Evolutionary conservation across 1,140 invertebrate species (phyloP).

Genomic region (Drosophila sulfurigaster): DNA sequence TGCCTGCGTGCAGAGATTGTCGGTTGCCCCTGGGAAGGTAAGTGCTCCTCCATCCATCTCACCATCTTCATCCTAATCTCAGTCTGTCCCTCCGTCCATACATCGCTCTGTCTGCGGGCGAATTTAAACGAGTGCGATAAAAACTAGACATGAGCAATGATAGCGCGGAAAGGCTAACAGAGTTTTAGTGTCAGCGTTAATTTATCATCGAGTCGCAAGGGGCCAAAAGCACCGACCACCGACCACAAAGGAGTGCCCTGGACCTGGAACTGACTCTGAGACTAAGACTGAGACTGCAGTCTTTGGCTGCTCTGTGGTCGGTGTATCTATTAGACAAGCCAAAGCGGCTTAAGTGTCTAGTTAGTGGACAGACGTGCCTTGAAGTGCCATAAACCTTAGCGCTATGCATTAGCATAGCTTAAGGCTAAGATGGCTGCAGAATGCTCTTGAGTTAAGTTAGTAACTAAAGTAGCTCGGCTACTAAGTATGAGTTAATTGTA

Average conservation of each 20-base stretch:
- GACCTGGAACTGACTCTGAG: not conserved
- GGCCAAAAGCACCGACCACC: not conserved
- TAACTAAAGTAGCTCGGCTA: conserved; percentile 16
- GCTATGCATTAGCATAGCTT: conserved; percentile 38
- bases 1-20: conserved; percentile 97
- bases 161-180: conserved; percentile 74
- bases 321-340: conserved; percentile 38
- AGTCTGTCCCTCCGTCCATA: conserved; percentile 6
- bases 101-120: conserved; percentile 19
- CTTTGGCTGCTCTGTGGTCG: not conserved
- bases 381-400: conserved; percentile 5
- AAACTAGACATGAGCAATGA: conserved; percentile 70
- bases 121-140: conserved; percentile 61
- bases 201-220: conserved; percentile 54
- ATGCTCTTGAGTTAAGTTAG: conserved; percentile 17
- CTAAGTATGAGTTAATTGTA: not conserved
- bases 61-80: not conserved
- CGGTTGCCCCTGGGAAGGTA: conserved; percentile 94
- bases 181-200: conserved; percentile 78
- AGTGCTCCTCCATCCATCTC: conserved; percentile 75
- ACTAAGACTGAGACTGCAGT: not conserved
- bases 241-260: conserved; percentile 12
- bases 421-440: conserved; percentile 20
- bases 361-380: conserved; percentile 29
- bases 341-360: conserved; percentile 54